Base-by-base conservation (phyloP, 2,888 invertebrate genomes). In the Cetonia aurata region DNA sequence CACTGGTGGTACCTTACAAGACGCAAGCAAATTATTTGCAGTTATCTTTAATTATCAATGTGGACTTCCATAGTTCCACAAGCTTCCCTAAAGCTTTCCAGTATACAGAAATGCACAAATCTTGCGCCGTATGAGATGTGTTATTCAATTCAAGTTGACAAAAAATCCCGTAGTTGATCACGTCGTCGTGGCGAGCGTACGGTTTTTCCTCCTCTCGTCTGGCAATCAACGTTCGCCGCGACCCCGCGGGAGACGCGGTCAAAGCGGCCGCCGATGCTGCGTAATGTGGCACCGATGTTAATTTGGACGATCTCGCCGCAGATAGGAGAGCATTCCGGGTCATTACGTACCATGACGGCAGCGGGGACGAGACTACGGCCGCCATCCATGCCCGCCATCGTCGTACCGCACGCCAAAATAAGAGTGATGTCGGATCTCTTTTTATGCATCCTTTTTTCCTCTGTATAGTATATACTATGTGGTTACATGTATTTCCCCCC, bases 291-390 rank as follows among this genome's bases (percentile, higher is more conserved):
- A 79, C 80, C 77, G 79, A 80, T 80, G 81, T 80, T 80, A 81
- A 82, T 83, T 83, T 80, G 79, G 78, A 76, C 77, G 80, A 82
- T 83, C n/a, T n/a, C 77, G 76, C 73, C 75, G 76, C 77, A 73
- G 77, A 74, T 72, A 71, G 71, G 73, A 37, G 46, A 73, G 70
- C 75, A 74, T 75, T 76, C 74, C 74, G 78, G 80, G 78, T 82
- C 83, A 83, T 83, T 84, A 84, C 78, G 76, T 76, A 80, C 79
- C 79, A 83, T 82, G 82, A 82, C 83, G 81, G 75, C 56, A 44
- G 19, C 48, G n/a, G 33, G 48, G 62, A 62, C 62, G 15, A 33
- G 62, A 62, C 62, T 46, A 33, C 62, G 73, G 59, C 57, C 60
- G 65, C 37, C 33, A 67, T 31, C 57, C 71, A 68, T 74, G 71